Evolutionary conservation across 2,888 invertebrate species (phyloP).

Genomic region (Orchestes rusci): DNA sequence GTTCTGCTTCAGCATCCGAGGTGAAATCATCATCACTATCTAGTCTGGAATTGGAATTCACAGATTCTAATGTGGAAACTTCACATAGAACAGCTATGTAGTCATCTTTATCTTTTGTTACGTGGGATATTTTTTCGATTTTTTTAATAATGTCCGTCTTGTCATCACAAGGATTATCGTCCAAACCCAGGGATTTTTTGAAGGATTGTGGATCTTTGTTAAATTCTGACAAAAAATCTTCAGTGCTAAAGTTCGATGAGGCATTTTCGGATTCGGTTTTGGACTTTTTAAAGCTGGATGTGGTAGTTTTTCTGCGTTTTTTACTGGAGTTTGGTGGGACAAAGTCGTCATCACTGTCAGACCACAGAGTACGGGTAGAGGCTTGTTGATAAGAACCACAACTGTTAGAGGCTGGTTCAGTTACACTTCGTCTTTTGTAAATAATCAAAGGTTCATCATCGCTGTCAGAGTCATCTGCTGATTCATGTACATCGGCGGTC

Average conservation of each 20-base stretch:
- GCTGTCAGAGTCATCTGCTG: too few relatives aligned
- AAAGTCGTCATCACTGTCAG: slow-evolving; percentile 8
- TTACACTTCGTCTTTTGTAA: too few relatives aligned
- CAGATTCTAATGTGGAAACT: too few relatives aligned
- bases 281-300: not conserved
- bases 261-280: not conserved
- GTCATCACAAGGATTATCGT: not conserved
- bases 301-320: not conserved
- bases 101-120: too few relatives aligned
- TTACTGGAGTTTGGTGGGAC: too few relatives aligned
- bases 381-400: too few relatives aligned
- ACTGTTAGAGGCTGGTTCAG: not conserved
- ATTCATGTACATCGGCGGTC: too few relatives aligned
- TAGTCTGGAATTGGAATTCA: too few relatives aligned
- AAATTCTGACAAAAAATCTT: slow-evolving; percentile 15
- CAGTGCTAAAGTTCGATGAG: slow-evolving; percentile 15
- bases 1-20: slow-evolving; percentile 11
- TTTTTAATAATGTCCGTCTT: not conserved
- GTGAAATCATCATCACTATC: slow-evolving; percentile 19
- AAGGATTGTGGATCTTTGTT: slow-evolving; percentile 5
- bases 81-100: too few relatives aligned
- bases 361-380: too few relatives aligned
- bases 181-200: too few relatives aligned
- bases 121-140: slow-evolving; percentile 3
- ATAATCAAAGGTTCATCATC: too few relatives aligned